A percentile compares a stretch with the other conserved stretches of the same genome.
Evolutionary conservation across 2,888 invertebrate genomes (phyloP).

Genomic region (Drosophila mimetica): DNA sequence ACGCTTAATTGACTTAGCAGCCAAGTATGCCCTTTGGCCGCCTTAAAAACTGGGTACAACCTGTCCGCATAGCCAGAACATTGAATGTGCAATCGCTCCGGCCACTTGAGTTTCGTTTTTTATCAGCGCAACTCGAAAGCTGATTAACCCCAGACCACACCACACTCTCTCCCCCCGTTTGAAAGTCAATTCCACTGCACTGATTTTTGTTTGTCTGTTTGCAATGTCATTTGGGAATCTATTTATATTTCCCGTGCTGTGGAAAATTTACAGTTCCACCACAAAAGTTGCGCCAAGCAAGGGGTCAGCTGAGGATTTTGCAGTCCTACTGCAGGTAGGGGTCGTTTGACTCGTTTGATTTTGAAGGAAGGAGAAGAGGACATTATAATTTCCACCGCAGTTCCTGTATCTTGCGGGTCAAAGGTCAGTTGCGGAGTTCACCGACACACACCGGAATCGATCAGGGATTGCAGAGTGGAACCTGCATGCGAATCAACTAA

Average conservation of each 20-base stretch:
- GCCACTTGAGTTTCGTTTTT: constrained; percentile 19
- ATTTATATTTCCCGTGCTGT: constrained; percentile 2
- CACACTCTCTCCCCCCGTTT: background rate
- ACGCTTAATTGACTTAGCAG: background rate
- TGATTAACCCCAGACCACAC: constrained; percentile 11
- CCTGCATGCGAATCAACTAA: too few species aligned
- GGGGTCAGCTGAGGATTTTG: background rate
- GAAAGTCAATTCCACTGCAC: constrained; percentile 20
- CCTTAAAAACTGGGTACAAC: constrained; percentile 4
- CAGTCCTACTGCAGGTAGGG: background rate
- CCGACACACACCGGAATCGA: background rate
- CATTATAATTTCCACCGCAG: constrained; percentile 13
- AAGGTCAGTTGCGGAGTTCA: constrained; percentile 4
- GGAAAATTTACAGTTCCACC: background rate
- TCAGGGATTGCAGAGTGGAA: background rate
- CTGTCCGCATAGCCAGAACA: constrained; percentile 5
- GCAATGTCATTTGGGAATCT: constrained; percentile 14
- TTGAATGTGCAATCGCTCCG: constrained; percentile 15
- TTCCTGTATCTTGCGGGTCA: constrained; percentile 7
- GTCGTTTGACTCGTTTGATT: too few species aligned
- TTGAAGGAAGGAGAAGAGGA: too few species aligned
- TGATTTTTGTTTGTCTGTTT: constrained; percentile 23
- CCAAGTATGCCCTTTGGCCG: constrained; percentile 4
- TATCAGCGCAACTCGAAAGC: constrained; percentile 32
- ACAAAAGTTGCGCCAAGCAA: background rate